phyloP scores from a whole-genome alignment of 2,113 vertebrate species.

The Gymnarchus niloticus region DNA sequence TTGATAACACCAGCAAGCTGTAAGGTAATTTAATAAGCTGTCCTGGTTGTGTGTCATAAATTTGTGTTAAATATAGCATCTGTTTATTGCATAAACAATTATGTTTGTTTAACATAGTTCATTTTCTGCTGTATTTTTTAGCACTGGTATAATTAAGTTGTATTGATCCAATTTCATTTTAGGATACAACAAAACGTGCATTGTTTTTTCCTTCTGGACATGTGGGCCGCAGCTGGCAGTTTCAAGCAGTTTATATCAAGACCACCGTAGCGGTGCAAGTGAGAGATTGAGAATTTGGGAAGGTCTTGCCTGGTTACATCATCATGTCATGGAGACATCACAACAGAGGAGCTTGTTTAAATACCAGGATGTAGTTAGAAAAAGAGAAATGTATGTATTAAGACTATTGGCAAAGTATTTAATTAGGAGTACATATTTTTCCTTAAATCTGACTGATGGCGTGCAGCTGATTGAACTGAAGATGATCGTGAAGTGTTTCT shows the following conservation, averaged over 20 bases:
- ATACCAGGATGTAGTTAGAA: neutral
- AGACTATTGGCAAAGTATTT: too few relatives aligned
- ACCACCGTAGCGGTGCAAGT: neutral
- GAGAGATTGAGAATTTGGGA: neutral
- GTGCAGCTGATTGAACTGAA: neutral
- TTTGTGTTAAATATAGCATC: neutral
- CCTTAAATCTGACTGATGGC: neutral
- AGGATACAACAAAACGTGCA: neutral
- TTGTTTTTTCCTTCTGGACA: neutral
- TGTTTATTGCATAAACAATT: neutral
- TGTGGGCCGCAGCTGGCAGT: neutral
- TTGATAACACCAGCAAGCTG: neutral
- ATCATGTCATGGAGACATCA: neutral
- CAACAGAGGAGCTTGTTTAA: neutral
- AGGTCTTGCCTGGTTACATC: neutral
- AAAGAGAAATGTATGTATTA: neutral
- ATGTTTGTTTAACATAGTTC: neutral
- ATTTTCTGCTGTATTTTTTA: neutral
- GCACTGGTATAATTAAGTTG: neutral
- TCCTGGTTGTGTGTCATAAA: neutral
- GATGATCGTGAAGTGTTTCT: neutral
- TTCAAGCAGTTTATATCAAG: neutral
- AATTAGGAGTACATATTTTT: too few relatives aligned
- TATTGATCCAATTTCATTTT: neutral
- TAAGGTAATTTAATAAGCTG: neutral